Evolutionary conservation across 1,140 invertebrate species (phyloP).

Genomic region (Drosophila asahinai): DNA sequence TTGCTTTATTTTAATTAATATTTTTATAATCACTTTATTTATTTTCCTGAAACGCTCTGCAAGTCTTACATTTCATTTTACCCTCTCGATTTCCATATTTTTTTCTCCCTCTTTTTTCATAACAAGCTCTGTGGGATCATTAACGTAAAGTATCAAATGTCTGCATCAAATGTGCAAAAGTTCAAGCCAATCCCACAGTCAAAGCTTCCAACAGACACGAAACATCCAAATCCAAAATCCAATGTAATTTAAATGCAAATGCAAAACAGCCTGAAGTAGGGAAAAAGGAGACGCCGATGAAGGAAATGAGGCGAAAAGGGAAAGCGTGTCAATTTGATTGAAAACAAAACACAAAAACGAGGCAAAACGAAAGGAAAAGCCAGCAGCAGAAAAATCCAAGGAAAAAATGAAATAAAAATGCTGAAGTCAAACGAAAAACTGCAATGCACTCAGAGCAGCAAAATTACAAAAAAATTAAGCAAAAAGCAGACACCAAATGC

Average conservation of each 20-base stretch:
- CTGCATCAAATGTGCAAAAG: constrained; percentile 22
- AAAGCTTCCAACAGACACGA: constrained; percentile 34
- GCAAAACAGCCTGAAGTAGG: constrained; percentile 19
- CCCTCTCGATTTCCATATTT: constrained; percentile 10
- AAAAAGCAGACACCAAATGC: constrained; percentile 29
- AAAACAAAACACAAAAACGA: constrained; percentile 36
- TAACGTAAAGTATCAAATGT: constrained; percentile 34
- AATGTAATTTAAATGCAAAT: constrained; percentile 77
- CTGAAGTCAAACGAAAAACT: constrained; percentile 20
- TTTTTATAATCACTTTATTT: not conserved
- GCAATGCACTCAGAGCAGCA: constrained; percentile 8
- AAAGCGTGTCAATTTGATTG: constrained; percentile 75
- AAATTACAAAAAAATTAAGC: constrained; percentile 27
- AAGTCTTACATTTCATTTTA: constrained; percentile 1
- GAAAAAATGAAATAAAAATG: constrained; percentile 6
- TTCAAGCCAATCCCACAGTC: constrained; percentile 52
- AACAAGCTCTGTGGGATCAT: constrained; percentile 10
- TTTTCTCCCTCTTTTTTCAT: not conserved
- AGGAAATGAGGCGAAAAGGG: constrained; percentile 41
- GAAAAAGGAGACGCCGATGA: constrained; percentile 3
- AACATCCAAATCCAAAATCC: constrained; percentile 30
- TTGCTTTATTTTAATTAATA: not conserved
- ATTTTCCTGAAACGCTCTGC: not conserved
- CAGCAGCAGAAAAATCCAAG: constrained; percentile 14
- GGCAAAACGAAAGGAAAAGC: constrained; percentile 43